Evolutionary conservation across 2,888 invertebrate species (phyloP), one percentile per base, ranked within the genome.

Genomic region (Isotomurus palustris): DNA sequence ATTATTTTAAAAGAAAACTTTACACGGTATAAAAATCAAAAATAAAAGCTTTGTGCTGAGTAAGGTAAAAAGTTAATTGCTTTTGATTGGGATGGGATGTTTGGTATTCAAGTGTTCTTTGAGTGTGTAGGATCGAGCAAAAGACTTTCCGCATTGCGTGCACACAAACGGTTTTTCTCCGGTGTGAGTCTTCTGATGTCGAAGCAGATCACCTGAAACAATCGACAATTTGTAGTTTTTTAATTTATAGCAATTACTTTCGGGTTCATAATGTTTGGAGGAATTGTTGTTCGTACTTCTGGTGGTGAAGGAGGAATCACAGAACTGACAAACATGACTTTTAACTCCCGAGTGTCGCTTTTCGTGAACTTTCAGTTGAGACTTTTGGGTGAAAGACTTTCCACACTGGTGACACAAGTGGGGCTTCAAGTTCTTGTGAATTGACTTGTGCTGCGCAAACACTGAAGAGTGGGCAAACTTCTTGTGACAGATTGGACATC

Each of bases 371-470:
- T 41, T 50, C 1, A 61, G 49, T 19, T 55, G 55, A 8, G 43
- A 21, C 29, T 61, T 61, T 43, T 55, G 54, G 17, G 51, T 47
- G 28, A 61, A 61, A 2, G 51, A 19, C 19, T 48, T 57, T 3
- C 60, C 60, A 44, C 60, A 60, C 12, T 60, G 48, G 4, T 45
- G 49, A 28, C 60, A 60, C n/a, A 60, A 41, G 27, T 56, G 56
- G 2, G 60, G 49, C 22, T 49, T 60, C 12, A 53, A 52, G 21
- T 32, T 35, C 6, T 19, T 10, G 25, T 60, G 60, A 3, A 51
- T 49, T 12, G 25, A 19, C 53, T 53, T 48, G 45, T 60, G 60
- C 14, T 52, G 52, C n/a, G 41, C 32, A 12, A 60, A n/a, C 17
- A 56, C 49, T 12, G 47, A 53, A 19, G 48, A 41, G 32, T 56